Conservation (phyloP, 2,797 vertebrate genomes). For the Pseudopleuronectes americanus region DNA sequence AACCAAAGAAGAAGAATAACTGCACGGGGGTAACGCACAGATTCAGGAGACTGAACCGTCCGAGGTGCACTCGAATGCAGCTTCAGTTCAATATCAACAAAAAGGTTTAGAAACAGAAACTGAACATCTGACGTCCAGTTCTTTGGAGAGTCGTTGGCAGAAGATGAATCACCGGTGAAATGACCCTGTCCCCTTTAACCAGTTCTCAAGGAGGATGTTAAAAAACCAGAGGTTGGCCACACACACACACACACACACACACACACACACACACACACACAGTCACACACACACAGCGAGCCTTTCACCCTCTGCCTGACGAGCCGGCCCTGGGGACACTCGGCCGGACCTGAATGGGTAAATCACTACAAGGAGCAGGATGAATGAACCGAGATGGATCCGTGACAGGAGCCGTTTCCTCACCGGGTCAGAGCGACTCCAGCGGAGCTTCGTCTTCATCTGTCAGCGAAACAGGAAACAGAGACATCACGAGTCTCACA, state of each 20-base stretch:
- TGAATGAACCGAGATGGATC: conserved; percentile 51
- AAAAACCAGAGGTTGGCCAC: conserved; percentile 9
- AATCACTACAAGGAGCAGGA: conserved; percentile 37
- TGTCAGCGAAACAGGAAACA: neutral
- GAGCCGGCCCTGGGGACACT: conserved; percentile 37
- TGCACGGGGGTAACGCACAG: too few species aligned
- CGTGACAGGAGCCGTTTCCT: conserved; percentile 30
- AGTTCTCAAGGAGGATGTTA: conserved; percentile 29
- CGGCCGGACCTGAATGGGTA: conserved; percentile 19
- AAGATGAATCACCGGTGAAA: conserved; percentile 21
- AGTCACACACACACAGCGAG: conserved; percentile 15
- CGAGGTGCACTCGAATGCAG: neutral
- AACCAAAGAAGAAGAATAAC: too few species aligned
- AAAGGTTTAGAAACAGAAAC: too few species aligned
- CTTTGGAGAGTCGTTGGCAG: neutral
- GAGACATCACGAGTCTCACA: too few species aligned
- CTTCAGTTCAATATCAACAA: neutral
- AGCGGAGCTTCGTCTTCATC: neutral
- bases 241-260: conserved; percentile 2
- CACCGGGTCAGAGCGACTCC: conserved; percentile 4
- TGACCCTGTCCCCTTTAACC: conserved; percentile 24
- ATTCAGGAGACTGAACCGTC: neutral
- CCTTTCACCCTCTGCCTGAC: conserved; percentile 45
- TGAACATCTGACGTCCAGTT: too few species aligned
- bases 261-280: conserved; percentile 7